Conservation (phyloP, 2,113 vertebrate species). For the Sitta europaea region DNA sequence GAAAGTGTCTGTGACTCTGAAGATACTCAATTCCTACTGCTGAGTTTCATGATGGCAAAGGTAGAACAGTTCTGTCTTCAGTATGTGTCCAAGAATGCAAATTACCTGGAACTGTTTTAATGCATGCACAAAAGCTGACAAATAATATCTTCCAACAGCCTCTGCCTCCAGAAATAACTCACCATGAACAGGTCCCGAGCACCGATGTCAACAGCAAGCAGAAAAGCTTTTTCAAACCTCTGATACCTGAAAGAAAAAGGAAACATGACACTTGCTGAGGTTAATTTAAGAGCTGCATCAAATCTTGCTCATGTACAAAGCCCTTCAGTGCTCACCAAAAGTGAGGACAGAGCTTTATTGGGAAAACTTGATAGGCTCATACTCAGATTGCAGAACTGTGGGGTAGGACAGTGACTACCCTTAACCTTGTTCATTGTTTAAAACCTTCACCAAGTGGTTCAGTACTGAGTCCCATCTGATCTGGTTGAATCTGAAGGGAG, state of each 20-base stretch:
- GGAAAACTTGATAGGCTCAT: neutral
- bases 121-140: slow-evolving; percentile 52
- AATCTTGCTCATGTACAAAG: neutral
- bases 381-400: neutral
- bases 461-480: neutral
- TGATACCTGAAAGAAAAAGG: slow-evolving; percentile 78
- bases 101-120: slow-evolving; percentile 49
- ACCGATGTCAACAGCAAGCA: slow-evolving; percentile 91
- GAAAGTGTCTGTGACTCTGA: slow-evolving; percentile 56
- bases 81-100: neutral
- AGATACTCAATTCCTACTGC: slow-evolving; percentile 24
- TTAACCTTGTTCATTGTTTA: neutral
- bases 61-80: slow-evolving; percentile 17
- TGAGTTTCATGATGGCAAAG: slow-evolving; percentile 22
- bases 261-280: neutral
- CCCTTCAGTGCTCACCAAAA: neutral
- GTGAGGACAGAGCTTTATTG: neutral
- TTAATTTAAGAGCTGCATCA: neutral
- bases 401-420: neutral
- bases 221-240: slow-evolving; percentile 95
- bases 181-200: slow-evolving; percentile 96
- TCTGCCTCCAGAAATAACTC: slow-evolving; percentile 67
- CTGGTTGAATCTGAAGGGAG: neutral
- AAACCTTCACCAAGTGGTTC: neutral
- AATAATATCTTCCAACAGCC: slow-evolving; percentile 24